Base-by-base conservation (phyloP, 1,140 invertebrate genomes). In the Alviniconcha marisindica region DNA sequence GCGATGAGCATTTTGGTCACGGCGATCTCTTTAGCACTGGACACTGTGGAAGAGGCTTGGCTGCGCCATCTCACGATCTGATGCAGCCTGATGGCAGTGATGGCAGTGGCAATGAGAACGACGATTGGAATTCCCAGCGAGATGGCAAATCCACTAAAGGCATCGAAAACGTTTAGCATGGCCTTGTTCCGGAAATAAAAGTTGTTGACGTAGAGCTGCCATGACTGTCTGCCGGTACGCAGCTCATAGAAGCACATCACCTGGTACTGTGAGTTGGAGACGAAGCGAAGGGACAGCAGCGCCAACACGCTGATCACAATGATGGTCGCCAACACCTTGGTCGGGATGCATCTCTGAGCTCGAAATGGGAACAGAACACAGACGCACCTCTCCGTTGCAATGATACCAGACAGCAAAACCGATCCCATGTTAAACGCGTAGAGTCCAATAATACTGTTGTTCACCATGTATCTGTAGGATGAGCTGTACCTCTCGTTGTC, bases 1-100 rank as follows among this genome's bases (percentile, higher is more conserved):
- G 28, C 36, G 21, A 78, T 60, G 2, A 78, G 24, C 77, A 78
- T 63, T 78, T 63, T 48, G 21, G 77, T 78, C 14, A 78, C 31
- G 36, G 44, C 77, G 15, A 60, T n/a, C 18, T 78, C 77, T 1
- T 60, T 78, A 77, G 42, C 33, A n/a, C n/a, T n/a, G n/a, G n/a
- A n/a, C n/a, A n/a, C n/a, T n/a, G n/a, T n/a, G n/a, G n/a, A n/a
- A 7, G 44, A 76, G n/a, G n/a, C n/a, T n/a, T n/a, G n/a, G n/a
- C n/a, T n/a, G n/a, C n/a, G n/a, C n/a, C n/a, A 48, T 14, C 21
- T 24, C 5, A 44, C 38, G 12, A 44, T 76, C 40, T 76, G 73
- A 18, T 40, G 44, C 40, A 76, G 24, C 44, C 21, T 40, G 2
- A 40, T 28, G 21, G 44, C 24, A 18, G 73, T 76, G 38, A 76